Evolutionary conservation across 2,797 vertebrate species (phyloP).

Genomic region (Aphelocoma californica): DNA sequence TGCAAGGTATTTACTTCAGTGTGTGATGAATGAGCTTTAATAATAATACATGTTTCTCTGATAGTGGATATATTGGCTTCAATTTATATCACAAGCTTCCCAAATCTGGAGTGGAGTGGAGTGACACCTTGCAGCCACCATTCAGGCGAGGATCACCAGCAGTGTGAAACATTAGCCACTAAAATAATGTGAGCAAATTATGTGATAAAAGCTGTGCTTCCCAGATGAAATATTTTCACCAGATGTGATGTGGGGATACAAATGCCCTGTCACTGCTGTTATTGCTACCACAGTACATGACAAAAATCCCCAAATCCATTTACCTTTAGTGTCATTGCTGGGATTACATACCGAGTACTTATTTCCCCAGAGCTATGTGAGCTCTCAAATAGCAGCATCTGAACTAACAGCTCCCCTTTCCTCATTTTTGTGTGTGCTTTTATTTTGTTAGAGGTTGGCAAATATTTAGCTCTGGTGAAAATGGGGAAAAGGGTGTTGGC

Average conservation of each 20-base stretch:
- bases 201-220: slow-evolving; percentile 42
- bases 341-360: slow-evolving; percentile 66
- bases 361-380: slow-evolving; percentile 68
- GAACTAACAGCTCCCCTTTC: slow-evolving; percentile 54
- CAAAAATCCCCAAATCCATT: slow-evolving; percentile 69
- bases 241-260: slow-evolving; percentile 56
- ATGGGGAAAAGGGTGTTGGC: neutral
- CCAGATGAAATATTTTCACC: slow-evolving; percentile 55
- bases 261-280: slow-evolving; percentile 41
- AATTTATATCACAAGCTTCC: slow-evolving; percentile 41
- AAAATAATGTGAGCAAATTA: slow-evolving; percentile 53
- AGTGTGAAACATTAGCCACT: slow-evolving; percentile 25
- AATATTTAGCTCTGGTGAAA: slow-evolving; percentile 42
- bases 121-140: slow-evolving; percentile 33
- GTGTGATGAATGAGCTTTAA: slow-evolving; percentile 76
- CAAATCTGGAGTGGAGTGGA: slow-evolving; percentile 3
- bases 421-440: slow-evolving; percentile 28
- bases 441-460: slow-evolving; percentile 55
- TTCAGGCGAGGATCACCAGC: neutral
- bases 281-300: slow-evolving; percentile 66
- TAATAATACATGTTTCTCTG: slow-evolving; percentile 67
- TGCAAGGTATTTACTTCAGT: slow-evolving; percentile 68
- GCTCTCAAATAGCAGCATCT: slow-evolving; percentile 51
- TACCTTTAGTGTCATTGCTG: slow-evolving; percentile 61
- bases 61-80: slow-evolving; percentile 52